phyloP scores from a whole-genome alignment of 2,113 vertebrate genomes.

The Cyprinodon brontotheroides region DNA sequence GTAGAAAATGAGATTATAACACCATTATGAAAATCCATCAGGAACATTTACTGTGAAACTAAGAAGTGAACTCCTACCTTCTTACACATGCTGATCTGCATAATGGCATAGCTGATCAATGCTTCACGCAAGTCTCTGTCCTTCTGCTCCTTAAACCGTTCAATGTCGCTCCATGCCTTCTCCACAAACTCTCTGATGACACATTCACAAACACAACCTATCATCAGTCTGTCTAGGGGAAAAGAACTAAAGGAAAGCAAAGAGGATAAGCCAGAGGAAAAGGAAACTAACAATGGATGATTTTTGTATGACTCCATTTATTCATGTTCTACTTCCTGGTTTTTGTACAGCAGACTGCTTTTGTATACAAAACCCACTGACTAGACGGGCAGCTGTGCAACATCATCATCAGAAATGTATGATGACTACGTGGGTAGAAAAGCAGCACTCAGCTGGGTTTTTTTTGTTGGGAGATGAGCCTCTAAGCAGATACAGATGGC shows the following conservation, averaged over 20 bases:
- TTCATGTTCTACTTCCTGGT: neutral
- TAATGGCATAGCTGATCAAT: conserved; percentile 94
- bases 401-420: neutral
- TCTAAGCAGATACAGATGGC: neutral
- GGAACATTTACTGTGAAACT: neutral
- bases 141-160: conserved; percentile 95
- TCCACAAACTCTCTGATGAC: conserved; percentile 88
- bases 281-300: neutral
- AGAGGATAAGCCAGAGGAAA: neutral
- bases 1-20: conserved; percentile 1
- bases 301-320: neutral
- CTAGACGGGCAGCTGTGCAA: neutral
- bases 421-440: neutral
- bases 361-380: neutral
- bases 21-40: neutral
- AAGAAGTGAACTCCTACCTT: conserved; percentile 80
- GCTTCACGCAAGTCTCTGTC: conserved; percentile 93
- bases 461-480: neutral
- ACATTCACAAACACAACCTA: conserved; percentile 8
- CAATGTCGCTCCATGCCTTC: conserved; percentile 92
- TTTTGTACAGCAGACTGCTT: neutral
- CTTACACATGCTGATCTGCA: conserved; percentile 99
- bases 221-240: neutral
- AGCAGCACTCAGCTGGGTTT: neutral
- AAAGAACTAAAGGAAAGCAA: neutral